phyloP scores from a whole-genome alignment of 2,888 invertebrate genomes.

The Melieria picta region DNA sequence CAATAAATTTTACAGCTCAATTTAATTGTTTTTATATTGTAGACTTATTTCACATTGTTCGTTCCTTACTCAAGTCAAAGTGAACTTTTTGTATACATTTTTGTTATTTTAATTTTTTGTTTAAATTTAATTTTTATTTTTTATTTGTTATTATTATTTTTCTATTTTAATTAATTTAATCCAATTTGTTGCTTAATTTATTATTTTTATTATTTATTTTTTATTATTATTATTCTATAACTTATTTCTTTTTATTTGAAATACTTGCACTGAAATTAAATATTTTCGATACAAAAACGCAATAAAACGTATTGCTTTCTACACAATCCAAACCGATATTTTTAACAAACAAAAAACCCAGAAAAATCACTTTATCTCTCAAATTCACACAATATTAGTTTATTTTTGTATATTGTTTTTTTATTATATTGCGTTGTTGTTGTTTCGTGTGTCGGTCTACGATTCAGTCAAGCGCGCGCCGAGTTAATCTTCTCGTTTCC shows the following conservation, averaged over 20 bases:
- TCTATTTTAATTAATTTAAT: neutral
- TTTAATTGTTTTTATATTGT: conserved; percentile 1
- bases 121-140: neutral
- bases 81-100: neutral
- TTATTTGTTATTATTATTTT: neutral
- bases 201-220: neutral
- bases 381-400: too few relatives aligned
- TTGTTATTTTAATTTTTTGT: neutral
- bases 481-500: conserved; percentile 33
- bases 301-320: too few relatives aligned
- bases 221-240: neutral
- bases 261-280: neutral
- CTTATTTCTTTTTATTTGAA: neutral
- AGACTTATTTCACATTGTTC: neutral
- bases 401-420: too few relatives aligned
- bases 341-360: too few relatives aligned
- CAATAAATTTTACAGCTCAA: neutral
- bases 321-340: too few relatives aligned
- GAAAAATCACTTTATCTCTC: too few relatives aligned
- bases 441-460: neutral
- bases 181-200: neutral
- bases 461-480: conserved; percentile 14
- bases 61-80: too few relatives aligned
- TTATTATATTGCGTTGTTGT: too few relatives aligned
- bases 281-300: neutral